These are phyloP conservation scores for Neotragus pygmaeus DNA, from an alignment of 2,113 vertebrate species.

Conservation along the genomic window DNA sequence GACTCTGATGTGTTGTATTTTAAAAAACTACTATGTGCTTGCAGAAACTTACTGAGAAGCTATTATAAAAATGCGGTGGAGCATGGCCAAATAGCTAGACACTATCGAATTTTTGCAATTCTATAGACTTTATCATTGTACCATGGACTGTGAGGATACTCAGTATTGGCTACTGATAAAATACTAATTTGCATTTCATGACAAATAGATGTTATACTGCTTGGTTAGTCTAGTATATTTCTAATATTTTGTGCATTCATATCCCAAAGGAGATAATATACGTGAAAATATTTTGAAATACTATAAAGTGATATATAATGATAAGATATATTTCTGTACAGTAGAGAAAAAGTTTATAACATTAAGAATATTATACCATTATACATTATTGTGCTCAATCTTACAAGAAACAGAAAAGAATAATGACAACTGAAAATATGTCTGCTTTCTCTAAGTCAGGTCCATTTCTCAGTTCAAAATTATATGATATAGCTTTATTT, in stretches of 20 bases:
- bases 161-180: conserved; percentile 51
- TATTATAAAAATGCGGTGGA: not conserved
- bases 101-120: conserved; percentile 41
- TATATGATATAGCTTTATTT: conserved; percentile 48
- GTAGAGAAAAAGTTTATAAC: conserved; percentile 48
- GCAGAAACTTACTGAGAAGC: conserved; percentile 30
- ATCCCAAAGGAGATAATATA: conserved; percentile 42
- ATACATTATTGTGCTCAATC: conserved; percentile 34
- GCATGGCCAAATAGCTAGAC: not conserved
- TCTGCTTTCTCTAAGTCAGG: conserved; percentile 65
- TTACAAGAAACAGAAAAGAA: conserved; percentile 53
- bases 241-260: conserved; percentile 63
- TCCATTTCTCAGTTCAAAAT: conserved; percentile 40
- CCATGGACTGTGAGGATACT: conserved; percentile 18
- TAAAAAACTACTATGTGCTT: conserved; percentile 37
- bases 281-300: conserved; percentile 67
- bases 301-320: conserved; percentile 47
- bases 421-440: conserved; percentile 40
- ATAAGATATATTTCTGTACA: conserved; percentile 60
- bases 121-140: not conserved
- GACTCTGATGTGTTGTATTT: conserved; percentile 35
- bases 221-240: conserved; percentile 64
- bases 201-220: conserved; percentile 42
- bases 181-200: conserved; percentile 54
- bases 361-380: conserved; percentile 25